These are phyloP conservation scores for Marmota monax DNA, from an alignment of 2,113 vertebrate species.

Conservation along the genomic window DNA sequence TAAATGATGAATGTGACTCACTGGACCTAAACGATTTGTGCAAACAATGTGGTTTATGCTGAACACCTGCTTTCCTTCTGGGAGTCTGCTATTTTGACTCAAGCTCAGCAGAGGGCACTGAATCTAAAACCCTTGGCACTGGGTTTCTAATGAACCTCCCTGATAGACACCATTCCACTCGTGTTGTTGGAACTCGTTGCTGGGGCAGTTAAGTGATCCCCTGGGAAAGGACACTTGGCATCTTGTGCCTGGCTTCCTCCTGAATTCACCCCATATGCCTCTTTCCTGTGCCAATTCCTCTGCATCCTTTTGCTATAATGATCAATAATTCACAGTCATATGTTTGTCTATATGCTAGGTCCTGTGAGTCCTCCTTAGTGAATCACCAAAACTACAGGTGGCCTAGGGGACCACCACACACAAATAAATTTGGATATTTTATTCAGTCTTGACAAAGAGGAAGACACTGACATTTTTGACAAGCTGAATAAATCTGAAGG, in stretches of 20 bases:
- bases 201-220: background rate
- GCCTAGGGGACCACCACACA: background rate
- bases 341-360: too few relatives aligned
- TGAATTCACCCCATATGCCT: background rate
- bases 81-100: conserved; percentile 9
- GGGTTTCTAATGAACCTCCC: background rate
- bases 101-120: background rate
- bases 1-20: background rate
- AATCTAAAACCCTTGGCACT: background rate
- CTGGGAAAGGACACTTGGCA: background rate
- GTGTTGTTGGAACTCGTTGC: background rate
- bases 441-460: background rate
- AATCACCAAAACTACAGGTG: background rate
- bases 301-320: background rate
- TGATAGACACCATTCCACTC: background rate
- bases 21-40: background rate
- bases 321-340: background rate
- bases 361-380: background rate
- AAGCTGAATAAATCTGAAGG: background rate
- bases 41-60: background rate
- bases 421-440: background rate
- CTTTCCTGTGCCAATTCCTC: background rate
- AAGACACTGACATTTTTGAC: background rate
- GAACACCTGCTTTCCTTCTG: conserved; percentile 34
- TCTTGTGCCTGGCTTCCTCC: background rate